Percentiles rank a stretch among this genome's conserved stretches.
phyloP scores from a whole-genome alignment of 37 sponge, comb jelly and placozoan genomes.

The Dysidea cf. avara region DNA sequence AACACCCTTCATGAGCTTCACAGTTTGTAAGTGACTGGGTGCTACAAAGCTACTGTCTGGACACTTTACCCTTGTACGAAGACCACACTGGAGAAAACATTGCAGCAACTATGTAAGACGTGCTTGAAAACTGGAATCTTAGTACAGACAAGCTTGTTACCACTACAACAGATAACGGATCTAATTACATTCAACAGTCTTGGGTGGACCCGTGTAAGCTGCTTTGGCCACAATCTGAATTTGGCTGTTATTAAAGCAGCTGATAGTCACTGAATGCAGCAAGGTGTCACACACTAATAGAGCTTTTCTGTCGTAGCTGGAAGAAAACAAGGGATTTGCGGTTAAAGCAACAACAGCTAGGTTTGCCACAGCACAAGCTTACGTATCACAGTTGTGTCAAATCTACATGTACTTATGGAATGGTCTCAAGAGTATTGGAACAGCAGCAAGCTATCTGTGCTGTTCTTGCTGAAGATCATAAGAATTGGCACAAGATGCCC shows the following conservation, averaged over 20 bases:
- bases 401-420: slow-evolving; percentile 5
- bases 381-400: slow-evolving; percentile 7
- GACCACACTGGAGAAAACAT: slow-evolving; percentile 54
- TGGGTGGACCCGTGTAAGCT: slow-evolving; percentile 5
- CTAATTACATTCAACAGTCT: slow-evolving; percentile 12
- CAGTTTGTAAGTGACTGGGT: slow-evolving; percentile 38
- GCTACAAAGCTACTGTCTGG: slow-evolving; percentile 27
- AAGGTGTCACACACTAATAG: not conserved
- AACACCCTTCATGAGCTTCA: slow-evolving; percentile 26
- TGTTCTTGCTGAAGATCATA: slow-evolving; percentile 24
- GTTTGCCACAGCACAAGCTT: slow-evolving; percentile 6
- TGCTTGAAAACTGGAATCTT: slow-evolving; percentile 19
- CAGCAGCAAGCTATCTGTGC: slow-evolving; percentile 20
- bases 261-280: not conserved
- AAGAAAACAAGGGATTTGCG: slow-evolving; percentile 9
- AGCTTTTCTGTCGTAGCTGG: slow-evolving; percentile 17
- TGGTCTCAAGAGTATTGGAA: slow-evolving; percentile 16
- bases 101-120: slow-evolving; percentile 13
- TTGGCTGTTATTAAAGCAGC: slow-evolving; percentile 14
- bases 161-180: slow-evolving; percentile 29
- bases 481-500: slow-evolving; percentile 22
- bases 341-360: not conserved
- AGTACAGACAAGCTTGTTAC: slow-evolving; percentile 10
- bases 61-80: slow-evolving; percentile 19
- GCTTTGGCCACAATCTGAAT: slow-evolving; percentile 25